Conservation (phyloP, 2,888 invertebrate species). For the Pristionchus entomophagus region DNA sequence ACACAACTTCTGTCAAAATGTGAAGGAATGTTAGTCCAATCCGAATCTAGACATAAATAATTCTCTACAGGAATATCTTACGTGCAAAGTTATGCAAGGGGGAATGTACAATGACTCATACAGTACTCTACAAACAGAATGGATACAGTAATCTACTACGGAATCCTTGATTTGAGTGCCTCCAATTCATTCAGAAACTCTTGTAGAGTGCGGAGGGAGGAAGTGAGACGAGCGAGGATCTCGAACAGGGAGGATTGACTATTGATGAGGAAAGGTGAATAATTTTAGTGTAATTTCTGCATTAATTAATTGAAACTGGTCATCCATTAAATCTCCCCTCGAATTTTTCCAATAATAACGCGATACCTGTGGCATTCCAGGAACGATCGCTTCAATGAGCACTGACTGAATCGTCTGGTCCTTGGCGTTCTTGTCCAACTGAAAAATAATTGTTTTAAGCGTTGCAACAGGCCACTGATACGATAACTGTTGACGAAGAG, state of each 20-base stretch:
- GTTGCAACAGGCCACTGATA: too few species aligned
- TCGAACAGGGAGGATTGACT: background rate
- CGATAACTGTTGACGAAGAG: too few species aligned
- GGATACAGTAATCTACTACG: background rate
- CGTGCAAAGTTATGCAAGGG: conserved; percentile 3
- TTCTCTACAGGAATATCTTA: background rate
- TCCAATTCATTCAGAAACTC: conserved; percentile 41
- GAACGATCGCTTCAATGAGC: conserved; percentile 22
- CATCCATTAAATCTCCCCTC: too few species aligned
- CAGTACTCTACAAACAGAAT: background rate
- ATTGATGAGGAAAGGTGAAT: background rate
- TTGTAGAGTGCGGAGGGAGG: conserved; percentile 23
- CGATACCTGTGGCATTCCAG: conserved; percentile 42
- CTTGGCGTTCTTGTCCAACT: conserved; percentile 31
- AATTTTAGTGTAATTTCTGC: background rate
- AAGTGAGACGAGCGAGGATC: conserved; percentile 6
- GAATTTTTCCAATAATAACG: background rate
- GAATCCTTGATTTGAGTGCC: conserved; percentile 25
- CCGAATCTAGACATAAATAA: conserved; percentile 3
- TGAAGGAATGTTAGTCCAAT: conserved; percentile 29
- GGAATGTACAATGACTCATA: conserved; percentile 1
- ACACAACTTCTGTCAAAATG: background rate
- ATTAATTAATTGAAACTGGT: too few species aligned
- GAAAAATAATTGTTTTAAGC: conserved; percentile 55
- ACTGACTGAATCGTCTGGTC: conserved; percentile 25